Conservation (phyloP, 2,113 vertebrate genomes). For the Halcyon senegalensis region DNA sequence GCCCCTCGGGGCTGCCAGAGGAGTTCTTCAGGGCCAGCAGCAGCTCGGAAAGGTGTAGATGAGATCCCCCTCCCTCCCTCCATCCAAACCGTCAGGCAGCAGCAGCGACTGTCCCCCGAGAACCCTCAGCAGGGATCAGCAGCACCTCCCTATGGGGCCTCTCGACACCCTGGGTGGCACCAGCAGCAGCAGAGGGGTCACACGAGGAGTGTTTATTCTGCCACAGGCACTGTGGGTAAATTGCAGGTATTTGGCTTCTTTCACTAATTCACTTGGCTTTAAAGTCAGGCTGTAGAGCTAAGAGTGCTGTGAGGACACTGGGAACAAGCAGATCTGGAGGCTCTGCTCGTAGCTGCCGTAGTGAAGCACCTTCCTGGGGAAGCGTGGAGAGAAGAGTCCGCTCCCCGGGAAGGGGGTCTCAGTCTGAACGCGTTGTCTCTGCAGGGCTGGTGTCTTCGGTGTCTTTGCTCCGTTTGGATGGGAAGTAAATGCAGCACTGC, state of each 20-base stretch:
- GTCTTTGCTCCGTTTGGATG: background rate
- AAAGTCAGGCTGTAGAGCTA: background rate
- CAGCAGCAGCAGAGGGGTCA: background rate
- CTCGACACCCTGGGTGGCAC: fast-evolving
- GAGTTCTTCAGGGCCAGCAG: background rate
- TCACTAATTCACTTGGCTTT: background rate
- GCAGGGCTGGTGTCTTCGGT: background rate
- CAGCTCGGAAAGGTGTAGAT: background rate
- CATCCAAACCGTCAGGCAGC: background rate
- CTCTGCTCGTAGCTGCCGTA: background rate
- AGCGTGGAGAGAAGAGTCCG: background rate
- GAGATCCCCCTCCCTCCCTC: background rate
- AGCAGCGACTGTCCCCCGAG: background rate
- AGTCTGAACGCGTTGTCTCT: background rate
- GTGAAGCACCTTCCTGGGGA: background rate
- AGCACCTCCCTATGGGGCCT: background rate
- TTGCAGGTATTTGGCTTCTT: background rate
- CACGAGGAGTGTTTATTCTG: fast-evolving
- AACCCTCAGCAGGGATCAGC: background rate
- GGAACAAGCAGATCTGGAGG: background rate
- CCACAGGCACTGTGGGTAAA: background rate
- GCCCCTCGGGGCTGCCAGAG: background rate
- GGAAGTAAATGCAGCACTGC: background rate
- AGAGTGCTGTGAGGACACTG: background rate
- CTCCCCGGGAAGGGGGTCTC: background rate